These are phyloP conservation scores for Caenorhabditis virilis DNA, from an alignment of 2,888 invertebrate species.

Conservation along the genomic window DNA sequence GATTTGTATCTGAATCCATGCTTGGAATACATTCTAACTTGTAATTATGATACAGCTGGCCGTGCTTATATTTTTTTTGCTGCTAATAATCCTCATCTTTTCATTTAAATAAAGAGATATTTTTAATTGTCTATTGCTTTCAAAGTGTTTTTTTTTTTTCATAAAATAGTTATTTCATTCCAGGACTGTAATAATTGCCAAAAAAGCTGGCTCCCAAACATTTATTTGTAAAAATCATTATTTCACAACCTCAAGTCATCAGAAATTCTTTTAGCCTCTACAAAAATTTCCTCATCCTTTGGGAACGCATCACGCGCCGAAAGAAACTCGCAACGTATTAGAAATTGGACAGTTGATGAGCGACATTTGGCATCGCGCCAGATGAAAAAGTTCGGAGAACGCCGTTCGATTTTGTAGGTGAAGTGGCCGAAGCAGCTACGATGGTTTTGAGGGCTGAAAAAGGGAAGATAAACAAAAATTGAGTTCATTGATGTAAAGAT, in stretches of 20 bases:
- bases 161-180: no score
- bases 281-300: conserved; percentile 53
- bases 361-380: conserved; percentile 63
- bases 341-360: conserved; percentile 57
- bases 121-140: no score
- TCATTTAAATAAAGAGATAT: no score
- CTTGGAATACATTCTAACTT: no score
- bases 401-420: conserved; percentile 59
- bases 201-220: no score
- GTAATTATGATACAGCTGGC: no score
- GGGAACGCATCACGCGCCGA: conserved; percentile 51
- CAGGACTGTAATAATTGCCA: no score
- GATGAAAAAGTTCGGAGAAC: conserved; percentile 52
- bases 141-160: no score
- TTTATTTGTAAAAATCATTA: no score
- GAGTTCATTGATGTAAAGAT: background rate
- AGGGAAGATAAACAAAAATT: background rate
- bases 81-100: no score
- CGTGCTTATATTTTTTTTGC: no score
- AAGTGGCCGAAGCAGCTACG: conserved; percentile 59
- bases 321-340: conserved; percentile 60
- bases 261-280: conserved; percentile 34
- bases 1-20: no score
- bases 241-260: conserved; percentile 12
- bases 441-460: conserved; percentile 40